These are phyloP conservation scores for Phytoseiulus persimilis DNA, from an alignment of 2,888 invertebrate genomes.

Conservation along the genomic window DNA sequence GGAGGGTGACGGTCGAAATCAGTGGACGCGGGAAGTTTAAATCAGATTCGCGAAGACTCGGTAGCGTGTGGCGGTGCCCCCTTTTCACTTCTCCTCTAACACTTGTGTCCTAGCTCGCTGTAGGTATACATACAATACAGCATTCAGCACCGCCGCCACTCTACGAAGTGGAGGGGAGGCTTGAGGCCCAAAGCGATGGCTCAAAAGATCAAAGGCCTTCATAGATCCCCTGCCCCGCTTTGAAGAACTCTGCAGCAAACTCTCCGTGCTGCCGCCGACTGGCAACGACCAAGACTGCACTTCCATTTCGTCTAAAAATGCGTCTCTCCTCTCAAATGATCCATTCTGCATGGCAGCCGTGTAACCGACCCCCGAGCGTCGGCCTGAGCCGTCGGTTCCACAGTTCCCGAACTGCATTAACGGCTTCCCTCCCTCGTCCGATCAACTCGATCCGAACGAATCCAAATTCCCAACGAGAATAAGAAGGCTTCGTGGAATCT, in stretches of 20 bases:
- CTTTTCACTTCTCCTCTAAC: neutral
- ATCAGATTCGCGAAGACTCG: neutral
- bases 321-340: neutral
- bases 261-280: neutral
- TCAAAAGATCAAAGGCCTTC: slow-evolving; percentile 5
- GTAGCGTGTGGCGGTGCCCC: slow-evolving; percentile 5
- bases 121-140: neutral
- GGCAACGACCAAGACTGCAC: neutral
- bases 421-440: too few species aligned
- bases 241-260: neutral
- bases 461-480: too few species aligned
- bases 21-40: neutral
- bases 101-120: neutral
- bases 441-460: too few species aligned
- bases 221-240: neutral
- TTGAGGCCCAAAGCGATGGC: slow-evolving; percentile 5
- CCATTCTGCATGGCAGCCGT: neutral
- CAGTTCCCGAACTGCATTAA: too few species aligned
- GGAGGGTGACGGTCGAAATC: neutral
- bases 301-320: neutral
- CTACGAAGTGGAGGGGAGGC: neutral
- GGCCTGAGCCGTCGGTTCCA: too few species aligned
- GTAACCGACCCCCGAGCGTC: neutral
- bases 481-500: too few species aligned
- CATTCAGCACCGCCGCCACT: neutral